These are phyloP conservation scores for Sitophilus oryzae DNA, from an alignment of 1,140 invertebrate species.

Conservation along the genomic window DNA sequence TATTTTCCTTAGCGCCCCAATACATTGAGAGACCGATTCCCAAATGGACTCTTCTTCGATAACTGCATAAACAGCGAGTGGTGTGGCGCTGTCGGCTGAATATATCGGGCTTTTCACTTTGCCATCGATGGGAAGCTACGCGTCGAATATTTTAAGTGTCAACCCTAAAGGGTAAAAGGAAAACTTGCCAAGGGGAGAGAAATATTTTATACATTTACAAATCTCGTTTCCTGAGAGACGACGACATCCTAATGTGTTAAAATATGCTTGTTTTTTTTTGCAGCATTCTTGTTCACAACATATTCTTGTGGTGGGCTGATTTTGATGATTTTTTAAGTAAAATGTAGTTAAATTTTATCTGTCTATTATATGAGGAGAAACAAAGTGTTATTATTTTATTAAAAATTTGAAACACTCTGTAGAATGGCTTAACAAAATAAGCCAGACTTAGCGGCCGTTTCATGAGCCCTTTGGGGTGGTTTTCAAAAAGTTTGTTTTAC, in stretches of 20 bases:
- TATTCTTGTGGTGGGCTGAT: too few species aligned
- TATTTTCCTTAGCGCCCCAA: conserved; percentile 17
- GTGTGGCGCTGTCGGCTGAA: conserved; percentile 3
- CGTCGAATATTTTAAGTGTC: conserved; percentile 1
- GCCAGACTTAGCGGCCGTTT: too few species aligned
- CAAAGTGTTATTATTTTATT: too few species aligned
- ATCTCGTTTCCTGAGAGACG: neutral
- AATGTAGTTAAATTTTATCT: too few species aligned
- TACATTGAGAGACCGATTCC: conserved; percentile 9
- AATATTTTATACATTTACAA: neutral
- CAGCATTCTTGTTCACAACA: too few species aligned
- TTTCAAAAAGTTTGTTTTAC: too few species aligned
- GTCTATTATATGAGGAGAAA: too few species aligned
- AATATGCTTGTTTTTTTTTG: too few species aligned
- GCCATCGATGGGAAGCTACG: neutral
- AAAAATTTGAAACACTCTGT: too few species aligned
- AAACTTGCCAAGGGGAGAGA: neutral
- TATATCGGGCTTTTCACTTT: conserved; percentile 7
- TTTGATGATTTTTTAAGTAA: too few species aligned
- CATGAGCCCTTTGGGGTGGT: too few species aligned
- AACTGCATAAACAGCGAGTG: conserved; percentile 9
- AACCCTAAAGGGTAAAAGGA: neutral
- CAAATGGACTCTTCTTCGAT: conserved; percentile 3
- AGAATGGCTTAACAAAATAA: too few species aligned
- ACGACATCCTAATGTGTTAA: neutral